Conservation (phyloP, 2,888 invertebrate genomes). For the Drosophila ustulata region DNA sequence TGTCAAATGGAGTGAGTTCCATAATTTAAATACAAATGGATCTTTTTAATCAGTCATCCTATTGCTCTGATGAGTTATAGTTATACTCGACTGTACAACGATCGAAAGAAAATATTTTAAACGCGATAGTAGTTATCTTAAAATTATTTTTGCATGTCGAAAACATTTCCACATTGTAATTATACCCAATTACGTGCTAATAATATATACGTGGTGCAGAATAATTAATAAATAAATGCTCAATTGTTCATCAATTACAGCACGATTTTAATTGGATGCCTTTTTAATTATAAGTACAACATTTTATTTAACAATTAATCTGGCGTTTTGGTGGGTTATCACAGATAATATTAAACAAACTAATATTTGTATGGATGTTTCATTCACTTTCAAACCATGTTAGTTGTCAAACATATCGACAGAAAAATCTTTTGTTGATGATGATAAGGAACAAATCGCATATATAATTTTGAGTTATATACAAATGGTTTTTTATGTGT, state of each 20-base stretch:
- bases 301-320: neutral
- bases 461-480: too few species aligned
- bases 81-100: neutral
- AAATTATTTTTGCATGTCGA: neutral
- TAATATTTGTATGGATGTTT: too few species aligned
- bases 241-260: slow-evolving; percentile 4
- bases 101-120: neutral
- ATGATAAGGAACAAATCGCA: too few species aligned
- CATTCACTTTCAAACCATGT: too few species aligned
- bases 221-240: slow-evolving; percentile 17
- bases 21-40: neutral
- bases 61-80: neutral
- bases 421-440: too few species aligned
- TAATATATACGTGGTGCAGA: neutral
- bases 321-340: neutral
- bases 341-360: neutral
- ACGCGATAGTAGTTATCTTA: neutral
- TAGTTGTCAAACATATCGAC: too few species aligned
- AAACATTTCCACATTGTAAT: neutral
- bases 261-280: neutral
- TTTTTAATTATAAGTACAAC: neutral
- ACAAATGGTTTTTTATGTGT: too few species aligned
- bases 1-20: neutral
- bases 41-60: neutral
- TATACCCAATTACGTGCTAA: neutral